Percentiles rank a stretch among this genome's conserved stretches.
phyloP scores from a whole-genome alignment of 2,888 invertebrate genomes.

The Drosophila borealis region DNA sequence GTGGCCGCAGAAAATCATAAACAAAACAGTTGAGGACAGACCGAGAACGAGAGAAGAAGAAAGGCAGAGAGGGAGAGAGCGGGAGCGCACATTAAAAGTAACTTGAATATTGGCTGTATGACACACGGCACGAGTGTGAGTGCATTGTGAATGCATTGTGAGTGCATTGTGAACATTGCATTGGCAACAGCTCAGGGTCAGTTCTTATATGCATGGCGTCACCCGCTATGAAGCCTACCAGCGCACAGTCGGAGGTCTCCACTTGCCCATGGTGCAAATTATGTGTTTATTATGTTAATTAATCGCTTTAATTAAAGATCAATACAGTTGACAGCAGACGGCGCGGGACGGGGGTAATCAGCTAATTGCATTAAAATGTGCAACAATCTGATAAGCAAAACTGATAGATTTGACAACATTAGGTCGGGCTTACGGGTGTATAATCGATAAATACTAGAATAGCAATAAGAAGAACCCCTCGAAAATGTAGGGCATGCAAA shows the following conservation, averaged over 20 bases:
- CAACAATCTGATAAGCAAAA: constrained; percentile 15
- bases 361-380: constrained; percentile 41
- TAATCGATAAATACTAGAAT: not conserved
- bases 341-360: constrained; percentile 4
- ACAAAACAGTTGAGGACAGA: constrained; percentile 54
- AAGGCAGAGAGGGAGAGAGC: not conserved
- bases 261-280: constrained; percentile 61
- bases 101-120: constrained; percentile 23
- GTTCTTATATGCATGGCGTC: constrained; percentile 62
- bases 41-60: constrained; percentile 3
- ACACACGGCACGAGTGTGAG: constrained; percentile 5
- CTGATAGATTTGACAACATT: constrained; percentile 30
- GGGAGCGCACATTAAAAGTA: constrained; percentile 21
- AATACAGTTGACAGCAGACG: constrained; percentile 56
- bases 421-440: constrained; percentile 4
- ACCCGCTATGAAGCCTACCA: constrained; percentile 52
- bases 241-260: constrained; percentile 59
- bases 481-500: not conserved
- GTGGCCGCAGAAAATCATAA: constrained; percentile 73
- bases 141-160: constrained; percentile 29
- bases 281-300: constrained; percentile 74
- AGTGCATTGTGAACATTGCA: constrained; percentile 37
- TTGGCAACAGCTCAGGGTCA: constrained; percentile 53
- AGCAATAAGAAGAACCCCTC: not conserved
- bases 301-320: constrained; percentile 76